Conservation (phyloP, 2,113 vertebrate genomes). For the Ailuropoda melanoleuca region DNA sequence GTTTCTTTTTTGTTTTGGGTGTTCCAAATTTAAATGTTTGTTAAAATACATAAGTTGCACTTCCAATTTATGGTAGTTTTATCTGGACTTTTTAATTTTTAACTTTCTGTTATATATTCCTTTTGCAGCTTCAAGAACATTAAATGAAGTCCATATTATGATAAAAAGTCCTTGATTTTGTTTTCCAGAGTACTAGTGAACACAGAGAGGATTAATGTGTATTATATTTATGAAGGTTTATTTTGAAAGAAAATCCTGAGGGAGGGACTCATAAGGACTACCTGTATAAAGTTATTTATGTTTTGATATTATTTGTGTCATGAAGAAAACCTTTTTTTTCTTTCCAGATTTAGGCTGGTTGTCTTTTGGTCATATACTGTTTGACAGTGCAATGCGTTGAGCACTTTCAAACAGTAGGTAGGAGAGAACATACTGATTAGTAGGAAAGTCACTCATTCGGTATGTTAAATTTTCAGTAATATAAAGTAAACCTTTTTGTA, state of each 20-base stretch:
- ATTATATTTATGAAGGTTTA: not conserved
- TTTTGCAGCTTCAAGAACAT: not conserved
- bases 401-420: not conserved
- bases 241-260: slow-evolving; percentile 17
- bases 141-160: not conserved
- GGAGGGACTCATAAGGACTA: not conserved
- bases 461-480: not conserved
- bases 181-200: not conserved
- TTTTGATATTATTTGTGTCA: not conserved
- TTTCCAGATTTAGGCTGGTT: not conserved
- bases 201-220: not conserved
- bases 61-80: not conserved
- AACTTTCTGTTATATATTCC: not conserved
- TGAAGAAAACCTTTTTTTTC: not conserved
- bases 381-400: not conserved
- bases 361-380: not conserved
- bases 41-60: not conserved
- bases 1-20: no score
- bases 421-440: not conserved
- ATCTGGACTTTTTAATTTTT: not conserved
- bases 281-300: not conserved
- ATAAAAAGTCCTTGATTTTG: not conserved
- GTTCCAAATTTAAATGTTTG: not conserved
- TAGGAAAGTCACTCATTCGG: not conserved
- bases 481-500: not conserved